Evolutionary conservation across 2,888 invertebrate species (phyloP).

Genomic region (Helobdella robusta): DNA sequence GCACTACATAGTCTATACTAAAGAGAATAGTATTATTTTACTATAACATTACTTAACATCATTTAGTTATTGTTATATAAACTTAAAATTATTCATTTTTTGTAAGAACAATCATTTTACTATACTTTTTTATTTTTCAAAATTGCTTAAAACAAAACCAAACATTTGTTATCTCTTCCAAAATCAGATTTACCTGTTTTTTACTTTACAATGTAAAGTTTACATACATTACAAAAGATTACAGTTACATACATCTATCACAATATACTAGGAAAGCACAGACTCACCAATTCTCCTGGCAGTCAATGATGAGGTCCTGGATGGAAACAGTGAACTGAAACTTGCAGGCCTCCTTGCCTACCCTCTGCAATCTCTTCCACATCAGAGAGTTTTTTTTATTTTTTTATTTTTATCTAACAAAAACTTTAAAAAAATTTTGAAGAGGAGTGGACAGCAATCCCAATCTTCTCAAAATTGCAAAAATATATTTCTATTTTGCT

Average conservation of each 20-base stretch:
- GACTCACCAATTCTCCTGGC: slow-evolving; percentile 82
- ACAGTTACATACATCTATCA: neutral
- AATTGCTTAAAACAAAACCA: neutral
- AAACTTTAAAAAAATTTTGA: neutral
- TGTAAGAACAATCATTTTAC: neutral
- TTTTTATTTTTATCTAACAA: neutral
- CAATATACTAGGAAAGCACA: neutral
- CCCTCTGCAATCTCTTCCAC: slow-evolving; percentile 91
- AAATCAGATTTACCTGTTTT: no score
- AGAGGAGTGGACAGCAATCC: neutral
- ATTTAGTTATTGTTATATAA: no score
- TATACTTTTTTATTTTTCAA: neutral
- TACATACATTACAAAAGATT: no score
- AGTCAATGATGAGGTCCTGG: slow-evolving; percentile 81
- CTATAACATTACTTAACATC: no score
- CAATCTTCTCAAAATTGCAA: no score
- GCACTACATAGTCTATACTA: no score
- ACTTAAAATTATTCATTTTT: no score
- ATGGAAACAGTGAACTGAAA: slow-evolving; percentile 94
- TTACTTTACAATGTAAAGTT: no score
- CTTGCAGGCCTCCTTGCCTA: slow-evolving; percentile 93
- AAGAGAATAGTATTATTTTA: no score
- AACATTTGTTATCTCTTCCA: neutral
- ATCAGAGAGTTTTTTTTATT: slow-evolving; percentile 51
- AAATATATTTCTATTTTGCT: no score